A percentile compares a stretch with the other conserved stretches of the same genome.
These are phyloP conservation scores for Notarius lentiginosus DNA, from an alignment of 2,113 vertebrate species.

Conservation along the genomic window DNA sequence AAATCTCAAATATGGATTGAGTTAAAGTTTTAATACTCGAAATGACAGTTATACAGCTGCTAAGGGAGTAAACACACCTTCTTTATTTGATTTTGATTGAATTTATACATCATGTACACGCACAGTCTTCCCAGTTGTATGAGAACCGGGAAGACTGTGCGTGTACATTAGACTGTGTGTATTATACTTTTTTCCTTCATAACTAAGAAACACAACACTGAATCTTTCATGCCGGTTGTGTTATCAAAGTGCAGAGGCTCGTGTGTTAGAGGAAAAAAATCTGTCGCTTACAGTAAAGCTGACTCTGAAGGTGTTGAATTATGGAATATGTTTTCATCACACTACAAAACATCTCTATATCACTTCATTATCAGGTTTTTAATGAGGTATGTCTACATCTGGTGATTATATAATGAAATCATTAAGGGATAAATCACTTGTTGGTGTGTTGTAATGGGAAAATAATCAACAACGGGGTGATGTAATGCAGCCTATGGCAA, in stretches of 20 bases:
- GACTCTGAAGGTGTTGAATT: neutral
- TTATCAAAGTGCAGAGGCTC: neutral
- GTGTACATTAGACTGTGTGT: neutral
- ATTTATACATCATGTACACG: too few relatives aligned
- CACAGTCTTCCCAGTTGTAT: too few relatives aligned
- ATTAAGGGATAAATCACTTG: neutral
- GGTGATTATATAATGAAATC: neutral
- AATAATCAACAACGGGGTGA: neutral
- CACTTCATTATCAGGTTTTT: conserved; percentile 1
- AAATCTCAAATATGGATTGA: neutral
- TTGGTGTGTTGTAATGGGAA: neutral
- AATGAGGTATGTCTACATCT: neutral
- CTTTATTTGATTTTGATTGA: neutral
- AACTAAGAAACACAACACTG: neutral
- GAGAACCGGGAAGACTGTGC: neutral
- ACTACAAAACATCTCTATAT: neutral
- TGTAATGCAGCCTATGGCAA: neutral
- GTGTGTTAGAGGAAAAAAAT: neutral
- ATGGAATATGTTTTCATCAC: conserved; percentile 16
- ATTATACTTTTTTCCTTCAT: too few relatives aligned
- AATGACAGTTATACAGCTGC: neutral
- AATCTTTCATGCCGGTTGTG: neutral
- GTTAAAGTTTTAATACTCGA: neutral
- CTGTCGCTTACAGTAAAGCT: neutral
- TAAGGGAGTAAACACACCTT: neutral